Evolutionary conservation across 2,797 vertebrate genomes (phyloP).

Genomic region (Pelochelys cantorii): DNA sequence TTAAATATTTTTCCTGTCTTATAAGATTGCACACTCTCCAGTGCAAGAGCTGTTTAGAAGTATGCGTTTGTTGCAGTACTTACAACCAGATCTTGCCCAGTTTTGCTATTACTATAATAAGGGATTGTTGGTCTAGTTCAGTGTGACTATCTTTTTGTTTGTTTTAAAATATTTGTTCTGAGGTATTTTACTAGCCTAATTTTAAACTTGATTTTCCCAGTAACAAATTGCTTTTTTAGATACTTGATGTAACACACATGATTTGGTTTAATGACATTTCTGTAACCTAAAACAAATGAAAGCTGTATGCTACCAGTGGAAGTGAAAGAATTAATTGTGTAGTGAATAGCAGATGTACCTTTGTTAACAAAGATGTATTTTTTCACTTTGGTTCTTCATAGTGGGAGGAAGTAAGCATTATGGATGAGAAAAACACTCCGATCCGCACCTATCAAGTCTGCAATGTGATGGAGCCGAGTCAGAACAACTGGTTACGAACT

Average conservation of each 20-base stretch:
- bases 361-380: constrained; percentile 13
- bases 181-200: background rate
- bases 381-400: constrained; percentile 77
- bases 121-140: background rate
- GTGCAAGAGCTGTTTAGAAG: background rate
- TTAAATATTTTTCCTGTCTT: accelerated
- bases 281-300: background rate
- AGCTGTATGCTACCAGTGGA: background rate
- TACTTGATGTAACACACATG: background rate
- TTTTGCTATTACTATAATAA: background rate
- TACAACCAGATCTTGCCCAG: background rate
- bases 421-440: constrained; percentile 98
- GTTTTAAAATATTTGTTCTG: background rate
- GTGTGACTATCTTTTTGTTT: background rate
- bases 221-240: background rate
- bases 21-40: accelerated
- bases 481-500: constrained; percentile 98
- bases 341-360: background rate
- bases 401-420: constrained; percentile 99
- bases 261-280: background rate
- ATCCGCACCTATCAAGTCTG: constrained; percentile 99
- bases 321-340: background rate
- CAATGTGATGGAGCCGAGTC: constrained; percentile 97
- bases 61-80: accelerated
- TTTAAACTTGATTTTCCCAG: constrained; percentile 14